Evolutionary conservation across 1,140 invertebrate species (phyloP).

Genomic region (Glossosoma conforme): DNA sequence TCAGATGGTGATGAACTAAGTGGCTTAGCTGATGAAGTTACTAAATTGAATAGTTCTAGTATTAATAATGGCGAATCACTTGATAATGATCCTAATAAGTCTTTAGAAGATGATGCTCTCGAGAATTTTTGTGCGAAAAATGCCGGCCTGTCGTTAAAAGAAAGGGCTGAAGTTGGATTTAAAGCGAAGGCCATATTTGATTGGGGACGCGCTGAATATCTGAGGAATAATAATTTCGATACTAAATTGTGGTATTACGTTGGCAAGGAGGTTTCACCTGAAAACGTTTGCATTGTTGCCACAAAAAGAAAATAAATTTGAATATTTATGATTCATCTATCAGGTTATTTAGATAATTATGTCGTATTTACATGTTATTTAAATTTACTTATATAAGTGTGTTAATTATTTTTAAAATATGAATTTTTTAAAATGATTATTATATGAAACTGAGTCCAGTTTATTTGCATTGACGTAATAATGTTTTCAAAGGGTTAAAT

Average conservation of each 20-base stretch:
- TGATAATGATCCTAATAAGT: too few relatives aligned
- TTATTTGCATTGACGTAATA: too few relatives aligned
- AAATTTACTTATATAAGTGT: too few relatives aligned
- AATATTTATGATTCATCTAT: not conserved
- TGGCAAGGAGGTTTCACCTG: slow-evolving; percentile 57
- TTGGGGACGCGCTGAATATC: slow-evolving; percentile 63
- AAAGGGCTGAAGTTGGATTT: slow-evolving; percentile 61
- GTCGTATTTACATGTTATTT: not conserved
- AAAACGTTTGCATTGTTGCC: slow-evolving; percentile 75
- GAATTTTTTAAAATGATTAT: too few relatives aligned
- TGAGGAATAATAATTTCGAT: slow-evolving; percentile 55
- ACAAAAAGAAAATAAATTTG: slow-evolving; percentile 9
- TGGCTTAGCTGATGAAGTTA: too few relatives aligned
- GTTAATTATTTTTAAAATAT: too few relatives aligned
- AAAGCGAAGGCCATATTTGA: slow-evolving; percentile 73
- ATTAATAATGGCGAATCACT: too few relatives aligned
- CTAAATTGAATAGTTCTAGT: too few relatives aligned
- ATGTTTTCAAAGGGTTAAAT: too few relatives aligned
- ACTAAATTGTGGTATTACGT: slow-evolving; percentile 63
- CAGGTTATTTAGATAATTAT: not conserved
- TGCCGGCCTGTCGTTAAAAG: slow-evolving; percentile 37
- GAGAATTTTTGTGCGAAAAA: slow-evolving; percentile 32
- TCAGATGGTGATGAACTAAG: not conserved
- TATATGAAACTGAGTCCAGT: too few relatives aligned
- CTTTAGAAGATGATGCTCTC: too few relatives aligned